Percentiles rank a stretch among this genome's conserved stretches.
Conservation (phyloP, 1,140 invertebrate genomes). For the Penaeus indicus region DNA sequence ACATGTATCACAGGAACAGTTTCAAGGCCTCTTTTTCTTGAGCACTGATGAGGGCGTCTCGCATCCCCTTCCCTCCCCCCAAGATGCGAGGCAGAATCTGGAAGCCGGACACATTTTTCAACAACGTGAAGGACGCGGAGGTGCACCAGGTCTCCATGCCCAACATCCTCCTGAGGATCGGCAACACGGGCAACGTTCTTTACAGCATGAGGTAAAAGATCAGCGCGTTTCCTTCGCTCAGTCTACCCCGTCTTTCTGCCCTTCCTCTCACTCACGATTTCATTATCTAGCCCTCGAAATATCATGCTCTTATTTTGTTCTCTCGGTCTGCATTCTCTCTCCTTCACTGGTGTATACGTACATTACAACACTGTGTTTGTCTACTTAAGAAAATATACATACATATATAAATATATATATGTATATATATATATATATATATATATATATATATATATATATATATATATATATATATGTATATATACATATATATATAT, state of each 20-base stretch:
- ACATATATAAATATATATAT: too few species aligned
- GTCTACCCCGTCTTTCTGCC: too few species aligned
- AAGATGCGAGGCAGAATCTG: constrained; percentile 72
- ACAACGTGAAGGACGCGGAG: constrained; percentile 74
- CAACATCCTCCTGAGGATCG: constrained; percentile 71
- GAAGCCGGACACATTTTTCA: constrained; percentile 79
- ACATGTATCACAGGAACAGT: background rate
- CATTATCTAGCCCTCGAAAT: too few species aligned
- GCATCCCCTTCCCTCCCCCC: background rate
- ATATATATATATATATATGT: too few species aligned
- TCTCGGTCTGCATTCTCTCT: background rate
- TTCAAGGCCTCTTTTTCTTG: constrained; percentile 46
- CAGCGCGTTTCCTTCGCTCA: too few species aligned
- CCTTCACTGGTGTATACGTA: background rate
- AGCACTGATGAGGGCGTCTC: background rate
- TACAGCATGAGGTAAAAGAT: constrained; percentile 71
- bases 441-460: too few species aligned
- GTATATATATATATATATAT: background rate
- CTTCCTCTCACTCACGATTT: too few species aligned
- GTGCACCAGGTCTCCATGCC: constrained; percentile 72
- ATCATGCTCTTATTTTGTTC: background rate
- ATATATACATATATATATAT: too few species aligned
- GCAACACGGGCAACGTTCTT: constrained; percentile 69
- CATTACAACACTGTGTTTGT: background rate
- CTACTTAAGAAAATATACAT: background rate